A percentile compares a stretch with the other conserved stretches of the same genome.
Conservation (phyloP, 2,888 invertebrate species). For the Nymphalis c-album region DNA sequence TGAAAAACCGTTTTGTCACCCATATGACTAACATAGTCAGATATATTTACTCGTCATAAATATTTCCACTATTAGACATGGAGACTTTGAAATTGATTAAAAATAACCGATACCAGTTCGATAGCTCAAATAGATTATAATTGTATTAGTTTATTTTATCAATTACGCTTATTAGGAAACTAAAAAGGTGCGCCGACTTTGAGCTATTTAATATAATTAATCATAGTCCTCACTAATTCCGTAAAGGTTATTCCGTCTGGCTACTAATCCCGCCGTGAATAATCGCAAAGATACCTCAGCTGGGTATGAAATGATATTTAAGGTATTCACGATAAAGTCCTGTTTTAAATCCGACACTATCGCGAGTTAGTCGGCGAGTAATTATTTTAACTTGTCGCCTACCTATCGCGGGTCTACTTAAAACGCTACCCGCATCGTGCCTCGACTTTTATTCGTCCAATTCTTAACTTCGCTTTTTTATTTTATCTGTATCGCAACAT, state of each 20-base stretch:
- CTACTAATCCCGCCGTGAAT: conserved; percentile 39
- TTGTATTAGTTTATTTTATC: conserved; percentile 30
- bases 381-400: conserved; percentile 61
- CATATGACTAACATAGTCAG: too few relatives aligned
- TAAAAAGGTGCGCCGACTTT: conserved; percentile 30
- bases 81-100: too few relatives aligned
- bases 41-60: too few relatives aligned
- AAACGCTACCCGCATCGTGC: conserved; percentile 56
- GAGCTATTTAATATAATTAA: conserved; percentile 29
- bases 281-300: conserved; percentile 28
- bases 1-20: too few relatives aligned
- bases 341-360: conserved; percentile 24
- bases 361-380: conserved; percentile 41
- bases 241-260: conserved; percentile 38
- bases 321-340: conserved; percentile 28
- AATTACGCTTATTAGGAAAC: conserved; percentile 6
- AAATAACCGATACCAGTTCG: too few relatives aligned
- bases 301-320: conserved; percentile 27
- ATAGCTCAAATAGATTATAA: neutral
- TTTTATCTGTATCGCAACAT: conserved; percentile 26
- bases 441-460: conserved; percentile 47
- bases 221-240: conserved; percentile 34
- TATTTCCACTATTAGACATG: too few relatives aligned
- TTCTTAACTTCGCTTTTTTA: conserved; percentile 42
- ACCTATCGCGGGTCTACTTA: conserved; percentile 59